A percentile compares a stretch with the other conserved stretches of the same genome.
phyloP scores from a whole-genome alignment of 2,113 vertebrate genomes.

The Pitta sordida region DNA sequence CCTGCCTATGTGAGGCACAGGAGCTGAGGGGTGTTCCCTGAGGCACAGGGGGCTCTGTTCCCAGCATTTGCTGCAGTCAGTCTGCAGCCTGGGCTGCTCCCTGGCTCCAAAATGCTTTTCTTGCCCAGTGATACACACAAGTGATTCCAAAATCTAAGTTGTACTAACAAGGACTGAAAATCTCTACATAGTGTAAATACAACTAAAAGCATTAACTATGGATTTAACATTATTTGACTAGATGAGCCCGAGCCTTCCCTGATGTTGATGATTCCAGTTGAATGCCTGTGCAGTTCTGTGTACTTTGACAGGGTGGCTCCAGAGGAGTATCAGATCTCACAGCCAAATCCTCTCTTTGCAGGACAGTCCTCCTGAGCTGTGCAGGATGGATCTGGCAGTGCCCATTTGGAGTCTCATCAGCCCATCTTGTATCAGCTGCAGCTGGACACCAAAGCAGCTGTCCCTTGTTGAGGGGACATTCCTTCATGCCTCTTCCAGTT shows the following conservation, averaged over 20 bases:
- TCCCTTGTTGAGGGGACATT: neutral
- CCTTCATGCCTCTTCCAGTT: neutral
- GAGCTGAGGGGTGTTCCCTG: neutral
- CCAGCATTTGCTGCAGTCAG: neutral
- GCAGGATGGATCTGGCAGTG: neutral
- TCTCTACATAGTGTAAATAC: neutral
- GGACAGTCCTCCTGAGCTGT: neutral
- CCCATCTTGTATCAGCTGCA: neutral
- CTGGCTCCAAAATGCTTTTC: neutral
- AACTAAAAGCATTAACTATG: neutral
- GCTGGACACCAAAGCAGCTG: neutral
- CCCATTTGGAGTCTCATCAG: neutral
- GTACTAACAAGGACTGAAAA: neutral
- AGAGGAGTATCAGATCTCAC: neutral
- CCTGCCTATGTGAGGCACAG: neutral
- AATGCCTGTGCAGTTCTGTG: neutral
- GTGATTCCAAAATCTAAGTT: neutral
- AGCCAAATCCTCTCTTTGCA: neutral
- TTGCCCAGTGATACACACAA: neutral
- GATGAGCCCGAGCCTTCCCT: fast-evolving
- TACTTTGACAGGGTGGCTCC: neutral
- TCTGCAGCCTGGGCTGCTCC: neutral
- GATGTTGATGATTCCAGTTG: neutral
- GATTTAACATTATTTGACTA: neutral
- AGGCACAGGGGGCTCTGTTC: neutral